Conservation (phyloP, 92 coral and sea anemone genomes). For the Actinernus sp. region DNA sequence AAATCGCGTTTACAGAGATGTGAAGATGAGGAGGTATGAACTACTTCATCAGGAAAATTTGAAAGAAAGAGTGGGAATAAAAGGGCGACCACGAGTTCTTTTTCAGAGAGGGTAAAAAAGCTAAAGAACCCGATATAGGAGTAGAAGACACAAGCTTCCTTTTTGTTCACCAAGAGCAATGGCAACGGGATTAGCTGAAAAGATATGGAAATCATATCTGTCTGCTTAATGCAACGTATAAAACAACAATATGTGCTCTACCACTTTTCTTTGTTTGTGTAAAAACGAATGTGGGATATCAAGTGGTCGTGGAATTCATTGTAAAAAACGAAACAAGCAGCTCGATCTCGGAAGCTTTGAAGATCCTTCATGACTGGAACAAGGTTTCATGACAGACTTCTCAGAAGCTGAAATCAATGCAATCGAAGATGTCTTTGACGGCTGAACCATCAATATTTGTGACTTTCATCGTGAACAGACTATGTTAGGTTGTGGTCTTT, state of each 20-base stretch:
- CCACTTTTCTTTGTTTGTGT: slow-evolving; percentile 67
- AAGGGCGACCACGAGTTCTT: slow-evolving; percentile 6
- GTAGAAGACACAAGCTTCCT: slow-evolving; percentile 36
- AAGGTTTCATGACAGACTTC: slow-evolving; percentile 46
- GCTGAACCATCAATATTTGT: slow-evolving; percentile 35
- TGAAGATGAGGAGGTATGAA: slow-evolving; percentile 39
- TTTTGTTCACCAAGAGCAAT: slow-evolving; percentile 66
- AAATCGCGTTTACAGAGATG: slow-evolving; percentile 49
- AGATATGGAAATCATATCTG: slow-evolving; percentile 37
- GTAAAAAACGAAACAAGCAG: slow-evolving; percentile 29
- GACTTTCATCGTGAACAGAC: slow-evolving; percentile 52
- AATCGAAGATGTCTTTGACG: slow-evolving; percentile 18
- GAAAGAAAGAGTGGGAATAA: slow-evolving; percentile 13
- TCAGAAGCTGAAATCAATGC: slow-evolving; percentile 49
- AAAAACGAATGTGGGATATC: slow-evolving; percentile 63
- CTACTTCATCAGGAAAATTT: slow-evolving; percentile 59
- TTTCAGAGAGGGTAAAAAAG: background rate
- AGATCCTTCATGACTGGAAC: slow-evolving; percentile 25
- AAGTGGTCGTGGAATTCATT: slow-evolving; percentile 41
- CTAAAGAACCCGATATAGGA: slow-evolving; percentile 3
- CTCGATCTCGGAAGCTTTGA: slow-evolving; percentile 41
- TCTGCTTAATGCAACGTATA: slow-evolving; percentile 55
- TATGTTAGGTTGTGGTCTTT: slow-evolving; percentile 12
- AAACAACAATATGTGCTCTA: slow-evolving; percentile 55
- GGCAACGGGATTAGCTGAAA: slow-evolving; percentile 57